A percentile compares a stretch with the other conserved stretches of the same genome.
Evolutionary conservation across 2,888 invertebrate genomes (phyloP).

Genomic region (Amphipyra tragopoginis): DNA sequence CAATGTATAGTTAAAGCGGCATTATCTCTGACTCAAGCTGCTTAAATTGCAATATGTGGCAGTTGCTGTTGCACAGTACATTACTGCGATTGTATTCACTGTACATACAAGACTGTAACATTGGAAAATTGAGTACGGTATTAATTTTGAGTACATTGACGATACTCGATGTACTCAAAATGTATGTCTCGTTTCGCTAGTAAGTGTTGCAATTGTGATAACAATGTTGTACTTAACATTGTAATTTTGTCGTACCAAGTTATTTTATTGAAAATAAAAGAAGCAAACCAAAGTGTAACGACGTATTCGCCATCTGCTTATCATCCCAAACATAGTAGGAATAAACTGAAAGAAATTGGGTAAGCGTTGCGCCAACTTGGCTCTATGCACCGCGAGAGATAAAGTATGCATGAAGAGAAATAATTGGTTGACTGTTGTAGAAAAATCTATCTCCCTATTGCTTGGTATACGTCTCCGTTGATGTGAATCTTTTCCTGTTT

Average conservation of each 20-base stretch:
- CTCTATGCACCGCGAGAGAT: no score
- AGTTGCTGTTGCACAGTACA: slow-evolving; percentile 35
- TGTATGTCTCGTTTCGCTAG: slow-evolving; percentile 13
- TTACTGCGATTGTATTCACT: slow-evolving; percentile 32
- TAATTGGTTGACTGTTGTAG: not conserved
- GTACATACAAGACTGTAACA: slow-evolving; percentile 8
- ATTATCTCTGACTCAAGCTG: slow-evolving; percentile 70
- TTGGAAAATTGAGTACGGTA: slow-evolving; percentile 24
- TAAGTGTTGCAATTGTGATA: slow-evolving; percentile 18
- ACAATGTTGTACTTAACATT: slow-evolving; percentile 21
- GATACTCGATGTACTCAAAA: slow-evolving; percentile 5
- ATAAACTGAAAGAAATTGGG: slow-evolving; percentile 18
- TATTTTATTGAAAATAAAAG: slow-evolving; percentile 32
- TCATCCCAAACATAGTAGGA: slow-evolving; percentile 31
- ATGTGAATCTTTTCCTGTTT: slow-evolving; percentile 33
- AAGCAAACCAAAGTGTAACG: slow-evolving; percentile 13
- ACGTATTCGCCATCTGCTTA: no score
- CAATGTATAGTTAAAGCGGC: slow-evolving; percentile 73
- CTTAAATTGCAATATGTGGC: slow-evolving; percentile 60
- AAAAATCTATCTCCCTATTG: slow-evolving; percentile 6
- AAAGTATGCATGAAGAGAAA: no score
- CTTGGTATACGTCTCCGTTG: slow-evolving; percentile 16
- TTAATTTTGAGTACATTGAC: slow-evolving; percentile 18
- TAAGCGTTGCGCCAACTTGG: no score
- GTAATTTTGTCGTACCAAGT: slow-evolving; percentile 18